phyloP scores from a whole-genome alignment of 2,797 vertebrate genomes.

The Tarsius wallacei region DNA sequence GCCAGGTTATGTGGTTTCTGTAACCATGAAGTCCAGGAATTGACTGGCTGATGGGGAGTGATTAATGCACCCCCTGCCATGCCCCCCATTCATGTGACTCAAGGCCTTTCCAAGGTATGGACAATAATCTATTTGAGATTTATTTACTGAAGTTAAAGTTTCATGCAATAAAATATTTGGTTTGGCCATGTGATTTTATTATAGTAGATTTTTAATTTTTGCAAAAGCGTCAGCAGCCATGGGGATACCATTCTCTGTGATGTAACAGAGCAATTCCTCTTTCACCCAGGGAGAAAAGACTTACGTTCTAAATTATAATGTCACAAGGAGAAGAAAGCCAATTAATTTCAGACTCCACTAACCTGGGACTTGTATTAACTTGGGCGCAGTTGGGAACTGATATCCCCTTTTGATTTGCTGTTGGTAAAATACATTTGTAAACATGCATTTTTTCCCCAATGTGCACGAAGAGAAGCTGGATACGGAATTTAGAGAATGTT shows the following conservation, averaged over 20 bases:
- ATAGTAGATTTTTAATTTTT: constrained; percentile 54
- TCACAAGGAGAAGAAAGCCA: constrained; percentile 67
- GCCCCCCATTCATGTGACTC: background rate
- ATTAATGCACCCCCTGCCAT: background rate
- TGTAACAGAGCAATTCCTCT: constrained; percentile 56
- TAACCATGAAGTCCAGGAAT: constrained; percentile 23
- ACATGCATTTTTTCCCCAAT: background rate
- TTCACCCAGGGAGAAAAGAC: constrained; percentile 46
- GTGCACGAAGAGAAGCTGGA: background rate
- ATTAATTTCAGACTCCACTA: constrained; percentile 74
- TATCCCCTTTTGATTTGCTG: constrained; percentile 53
- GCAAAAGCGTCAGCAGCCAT: background rate
- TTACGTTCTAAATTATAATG: constrained; percentile 71
- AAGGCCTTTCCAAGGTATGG: background rate
- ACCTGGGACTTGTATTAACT: constrained; percentile 69
- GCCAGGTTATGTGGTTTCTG: background rate
- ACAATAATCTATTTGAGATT: constrained; percentile 32
- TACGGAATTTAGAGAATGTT: background rate
- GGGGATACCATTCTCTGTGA: background rate
- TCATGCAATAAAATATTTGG: constrained; percentile 27
- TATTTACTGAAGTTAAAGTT: constrained; percentile 32
- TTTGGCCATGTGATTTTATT: constrained; percentile 51
- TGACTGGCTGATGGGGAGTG: background rate
- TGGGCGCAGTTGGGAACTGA: constrained; percentile 32
- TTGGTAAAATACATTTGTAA: constrained; percentile 65